Evolutionary conservation across 2,113 vertebrate species (phyloP).

Genomic region (Amia ocellicauda): DNA sequence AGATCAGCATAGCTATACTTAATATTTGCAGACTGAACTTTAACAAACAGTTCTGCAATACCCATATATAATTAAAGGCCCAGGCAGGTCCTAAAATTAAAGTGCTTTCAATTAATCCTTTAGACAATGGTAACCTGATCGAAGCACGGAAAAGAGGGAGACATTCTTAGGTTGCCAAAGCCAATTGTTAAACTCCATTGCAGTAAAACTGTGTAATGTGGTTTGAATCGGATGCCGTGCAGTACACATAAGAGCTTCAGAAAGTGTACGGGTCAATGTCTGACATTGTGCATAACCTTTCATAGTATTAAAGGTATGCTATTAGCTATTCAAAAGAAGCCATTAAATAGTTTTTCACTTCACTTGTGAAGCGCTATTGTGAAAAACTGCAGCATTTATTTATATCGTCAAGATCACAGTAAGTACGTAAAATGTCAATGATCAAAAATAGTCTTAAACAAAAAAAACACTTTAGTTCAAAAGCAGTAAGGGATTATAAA

Average conservation of each 20-base stretch:
- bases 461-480: too few species aligned
- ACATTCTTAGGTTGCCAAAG: conserved; percentile 9
- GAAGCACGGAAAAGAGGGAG: conserved; percentile 15
- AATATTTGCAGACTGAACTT: neutral
- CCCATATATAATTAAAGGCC: conserved; percentile 17
- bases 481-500: too few species aligned
- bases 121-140: conserved; percentile 23
- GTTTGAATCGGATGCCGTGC: conserved; percentile 32
- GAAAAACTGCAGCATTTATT: too few species aligned
- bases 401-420: too few species aligned
- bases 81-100: conserved; percentile 49
- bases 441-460: too few species aligned
- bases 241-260: conserved; percentile 22
- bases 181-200: conserved; percentile 4
- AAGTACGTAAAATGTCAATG: too few species aligned
- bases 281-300: neutral
- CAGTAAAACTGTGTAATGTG: conserved; percentile 19
- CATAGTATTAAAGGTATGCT: neutral
- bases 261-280: conserved; percentile 3
- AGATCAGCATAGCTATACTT: conserved; percentile 10
- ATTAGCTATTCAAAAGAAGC: neutral
- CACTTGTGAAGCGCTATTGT: too few species aligned
- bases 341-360: neutral
- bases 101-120: conserved; percentile 55
- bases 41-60: conserved; percentile 22